Percentiles rank a stretch among this genome's conserved stretches.
Conservation (phyloP, 2,113 vertebrate genomes). For the Empidonax traillii region DNA sequence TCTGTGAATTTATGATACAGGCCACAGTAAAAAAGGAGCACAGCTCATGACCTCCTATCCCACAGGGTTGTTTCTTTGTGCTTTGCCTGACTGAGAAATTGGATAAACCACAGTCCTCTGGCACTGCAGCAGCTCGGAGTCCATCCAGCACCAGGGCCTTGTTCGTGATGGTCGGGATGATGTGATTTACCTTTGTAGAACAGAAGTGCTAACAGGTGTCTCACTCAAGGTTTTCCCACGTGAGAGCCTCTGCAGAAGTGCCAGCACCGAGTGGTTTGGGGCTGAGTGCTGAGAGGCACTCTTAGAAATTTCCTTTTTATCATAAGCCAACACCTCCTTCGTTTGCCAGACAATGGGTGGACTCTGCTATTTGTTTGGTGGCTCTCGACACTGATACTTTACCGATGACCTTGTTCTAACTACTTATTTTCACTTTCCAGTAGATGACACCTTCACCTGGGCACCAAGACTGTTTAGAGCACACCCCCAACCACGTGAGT, state of each 20-base stretch:
- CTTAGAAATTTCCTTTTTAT: not conserved
- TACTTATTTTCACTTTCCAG: not conserved
- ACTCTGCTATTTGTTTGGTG: not conserved
- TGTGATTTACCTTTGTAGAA: not conserved
- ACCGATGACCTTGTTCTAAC: not conserved
- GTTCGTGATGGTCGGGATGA: not conserved
- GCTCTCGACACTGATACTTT: not conserved
- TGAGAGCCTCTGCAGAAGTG: not conserved
- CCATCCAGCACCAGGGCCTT: not conserved
- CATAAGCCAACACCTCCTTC: not conserved
- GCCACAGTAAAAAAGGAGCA: not conserved
- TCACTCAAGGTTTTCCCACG: not conserved
- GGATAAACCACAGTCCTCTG: not conserved
- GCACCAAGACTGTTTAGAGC: not conserved
- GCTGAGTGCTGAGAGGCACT: not conserved
- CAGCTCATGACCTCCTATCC: not conserved
- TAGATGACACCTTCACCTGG: not conserved
- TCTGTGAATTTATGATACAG: not conserved
- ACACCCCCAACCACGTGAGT: not conserved
- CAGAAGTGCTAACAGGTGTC: rapidly evolving
- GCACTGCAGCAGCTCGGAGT: not conserved
- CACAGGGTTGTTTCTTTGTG: not conserved
- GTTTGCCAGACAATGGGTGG: not conserved
- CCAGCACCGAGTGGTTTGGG: not conserved
- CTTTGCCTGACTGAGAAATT: not conserved